These are phyloP conservation scores for Apodemia zela DNA, from an alignment of 2,888 invertebrate species.

Conservation along the genomic window DNA sequence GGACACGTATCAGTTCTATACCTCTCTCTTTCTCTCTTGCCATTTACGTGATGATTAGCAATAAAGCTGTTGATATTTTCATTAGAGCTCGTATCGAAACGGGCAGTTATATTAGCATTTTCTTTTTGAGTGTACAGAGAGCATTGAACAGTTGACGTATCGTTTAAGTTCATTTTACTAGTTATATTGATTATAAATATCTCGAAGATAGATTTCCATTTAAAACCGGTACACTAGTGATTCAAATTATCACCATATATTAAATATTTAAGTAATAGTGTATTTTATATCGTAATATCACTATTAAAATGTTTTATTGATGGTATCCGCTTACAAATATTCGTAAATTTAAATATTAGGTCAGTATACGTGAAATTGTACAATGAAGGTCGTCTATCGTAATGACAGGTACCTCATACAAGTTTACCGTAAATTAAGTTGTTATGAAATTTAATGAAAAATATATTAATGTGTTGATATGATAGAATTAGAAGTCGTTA, in stretches of 20 bases:
- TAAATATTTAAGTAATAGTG: slow-evolving; percentile 11
- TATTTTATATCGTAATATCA: slow-evolving; percentile 12
- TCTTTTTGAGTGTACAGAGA: slow-evolving; percentile 26
- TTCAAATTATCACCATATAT: slow-evolving; percentile 10
- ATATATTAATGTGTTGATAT: not conserved
- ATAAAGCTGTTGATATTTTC: too few species aligned
- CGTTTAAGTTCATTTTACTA: slow-evolving; percentile 32
- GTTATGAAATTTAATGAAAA: slow-evolving; percentile 2
- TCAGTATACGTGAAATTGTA: slow-evolving; percentile 8
- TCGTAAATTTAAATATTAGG: slow-evolving; percentile 10
- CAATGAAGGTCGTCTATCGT: slow-evolving; percentile 10
- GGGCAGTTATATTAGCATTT: slow-evolving; percentile 6
- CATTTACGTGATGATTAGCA: too few species aligned
- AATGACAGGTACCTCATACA: not conserved
- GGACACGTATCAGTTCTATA: too few species aligned
- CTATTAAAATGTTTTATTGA: slow-evolving; percentile 14
- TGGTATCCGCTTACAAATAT: slow-evolving; percentile 9
- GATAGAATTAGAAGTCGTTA: too few species aligned
- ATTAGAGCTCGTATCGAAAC: too few species aligned
- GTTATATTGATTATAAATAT: slow-evolving; percentile 33
- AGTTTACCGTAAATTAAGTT: slow-evolving; percentile 6
- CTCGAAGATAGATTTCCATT: slow-evolving; percentile 29
- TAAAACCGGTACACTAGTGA: slow-evolving; percentile 23
- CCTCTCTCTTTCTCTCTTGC: too few species aligned
- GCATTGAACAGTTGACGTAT: slow-evolving; percentile 32